Conservation (phyloP, 2,797 vertebrate species). For the Catostomus latipinnis region DNA sequence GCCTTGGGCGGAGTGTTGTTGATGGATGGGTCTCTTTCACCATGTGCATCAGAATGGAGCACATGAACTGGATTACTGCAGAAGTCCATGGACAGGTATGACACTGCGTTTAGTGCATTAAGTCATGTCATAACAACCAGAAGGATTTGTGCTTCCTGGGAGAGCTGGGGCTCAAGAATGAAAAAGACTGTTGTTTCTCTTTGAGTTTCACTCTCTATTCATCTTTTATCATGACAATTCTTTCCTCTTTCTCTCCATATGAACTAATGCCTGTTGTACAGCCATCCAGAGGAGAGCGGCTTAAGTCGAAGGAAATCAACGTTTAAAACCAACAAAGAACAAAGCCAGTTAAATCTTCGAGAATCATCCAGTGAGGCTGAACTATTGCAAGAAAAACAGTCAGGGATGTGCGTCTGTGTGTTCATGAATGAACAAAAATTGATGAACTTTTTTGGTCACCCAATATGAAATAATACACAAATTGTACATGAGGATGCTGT, state of each 20-base stretch:
- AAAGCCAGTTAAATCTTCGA: conserved; percentile 31
- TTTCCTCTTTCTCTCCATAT: conserved; percentile 21
- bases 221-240: conserved; percentile 37
- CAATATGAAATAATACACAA: conserved; percentile 58
- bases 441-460: conserved; percentile 11
- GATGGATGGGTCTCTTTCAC: conserved; percentile 32
- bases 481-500: conserved; percentile 44
- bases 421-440: conserved; percentile 20
- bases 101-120: conserved; percentile 21
- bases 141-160: conserved; percentile 36
- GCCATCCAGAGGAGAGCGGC: conserved; percentile 17
- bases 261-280: conserved; percentile 37
- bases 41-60: conserved; percentile 20
- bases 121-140: conserved; percentile 27
- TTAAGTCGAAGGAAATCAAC: conserved; percentile 34
- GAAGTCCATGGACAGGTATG: conserved; percentile 32
- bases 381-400: conserved; percentile 37
- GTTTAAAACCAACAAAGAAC: conserved; percentile 46
- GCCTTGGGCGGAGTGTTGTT: conserved; percentile 1
- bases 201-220: conserved; percentile 22
- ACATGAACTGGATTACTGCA: conserved; percentile 34
- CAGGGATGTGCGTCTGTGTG: conserved; percentile 13
- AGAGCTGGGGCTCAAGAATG: conserved; percentile 25
- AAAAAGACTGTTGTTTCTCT: conserved; percentile 19
- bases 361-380: conserved; percentile 22